Evolutionary conservation across 2,888 invertebrate species (phyloP).

Genomic region (Agrotis puta): DNA sequence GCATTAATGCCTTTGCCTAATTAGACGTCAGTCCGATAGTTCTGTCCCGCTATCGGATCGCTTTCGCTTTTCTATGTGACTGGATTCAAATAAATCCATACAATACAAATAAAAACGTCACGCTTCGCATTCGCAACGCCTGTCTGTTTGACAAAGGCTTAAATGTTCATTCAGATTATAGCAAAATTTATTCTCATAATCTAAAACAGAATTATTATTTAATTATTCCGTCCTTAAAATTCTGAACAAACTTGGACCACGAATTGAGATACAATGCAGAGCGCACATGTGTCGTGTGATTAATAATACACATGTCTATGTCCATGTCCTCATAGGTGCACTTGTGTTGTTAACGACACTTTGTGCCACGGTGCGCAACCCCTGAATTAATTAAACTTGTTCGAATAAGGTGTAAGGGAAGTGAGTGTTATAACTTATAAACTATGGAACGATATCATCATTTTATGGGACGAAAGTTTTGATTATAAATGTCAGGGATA

Average conservation of each 20-base stretch:
- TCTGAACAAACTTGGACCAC: constrained; percentile 23
- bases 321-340: constrained; percentile 69
- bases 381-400: constrained; percentile 64
- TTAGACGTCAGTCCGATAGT: too few relatives aligned
- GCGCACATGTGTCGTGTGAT: constrained; percentile 64
- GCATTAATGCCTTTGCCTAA: too few relatives aligned
- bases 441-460: constrained; percentile 45
- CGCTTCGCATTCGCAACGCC: too few relatives aligned
- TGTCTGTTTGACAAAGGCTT: too few relatives aligned
- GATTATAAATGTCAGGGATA: constrained; percentile 42
- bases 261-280: constrained; percentile 40
- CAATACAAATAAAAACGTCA: too few relatives aligned
- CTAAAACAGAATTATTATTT: constrained; percentile 12
- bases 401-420: constrained; percentile 47
- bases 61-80: too few relatives aligned
- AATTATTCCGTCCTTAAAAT: constrained; percentile 41
- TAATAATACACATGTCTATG: constrained; percentile 72
- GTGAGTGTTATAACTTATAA: constrained; percentile 41
- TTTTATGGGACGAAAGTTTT: constrained; percentile 52
- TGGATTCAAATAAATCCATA: too few relatives aligned
- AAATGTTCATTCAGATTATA: background rate
- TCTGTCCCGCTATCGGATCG: too few relatives aligned
- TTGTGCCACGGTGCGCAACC: constrained; percentile 61
- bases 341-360: constrained; percentile 77
- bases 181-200: constrained; percentile 7